Evolutionary conservation across 1,140 invertebrate species (phyloP).

Genomic region (Belonocnema kinseyi): DNA sequence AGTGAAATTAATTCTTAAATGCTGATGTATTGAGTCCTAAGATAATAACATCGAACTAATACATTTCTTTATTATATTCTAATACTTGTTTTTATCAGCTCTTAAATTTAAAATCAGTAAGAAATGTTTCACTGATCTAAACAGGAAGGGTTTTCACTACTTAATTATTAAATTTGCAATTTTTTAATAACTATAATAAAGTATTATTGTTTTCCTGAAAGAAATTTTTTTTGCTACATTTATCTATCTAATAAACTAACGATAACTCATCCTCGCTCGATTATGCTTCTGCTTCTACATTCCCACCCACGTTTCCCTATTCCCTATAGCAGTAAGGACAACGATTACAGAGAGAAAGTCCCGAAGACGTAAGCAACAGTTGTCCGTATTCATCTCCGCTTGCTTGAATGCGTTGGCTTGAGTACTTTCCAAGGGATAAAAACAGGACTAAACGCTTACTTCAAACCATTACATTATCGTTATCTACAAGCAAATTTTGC

Average conservation of each 20-base stretch:
- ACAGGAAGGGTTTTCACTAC: no score
- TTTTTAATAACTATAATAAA: no score
- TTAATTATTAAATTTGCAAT: no score
- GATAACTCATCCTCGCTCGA: conserved; percentile 63
- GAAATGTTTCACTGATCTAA: no score
- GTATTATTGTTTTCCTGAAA: no score
- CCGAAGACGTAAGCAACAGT: conserved; percentile 23
- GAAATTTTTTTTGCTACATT: no score
- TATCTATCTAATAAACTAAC: conserved; percentile 41
- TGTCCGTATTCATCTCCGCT: conserved; percentile 28
- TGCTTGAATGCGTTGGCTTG: conserved; percentile 7
- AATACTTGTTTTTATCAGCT: no score
- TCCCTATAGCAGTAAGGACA: not conserved
- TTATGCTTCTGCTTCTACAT: conserved; percentile 38
- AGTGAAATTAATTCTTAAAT: no score
- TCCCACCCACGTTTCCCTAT: not conserved
- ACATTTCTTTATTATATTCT: no score
- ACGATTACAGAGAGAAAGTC: conserved; percentile 34
- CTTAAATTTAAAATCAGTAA: no score
- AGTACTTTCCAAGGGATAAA: conserved; percentile 14
- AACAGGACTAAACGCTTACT: conserved; percentile 7
- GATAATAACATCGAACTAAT: no score
- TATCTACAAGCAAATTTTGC: not conserved
- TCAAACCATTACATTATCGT: not conserved
- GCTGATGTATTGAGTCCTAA: no score